Evolutionary conservation across 1,140 invertebrate species (phyloP).

Genomic region (Drosophila tristis): DNA sequence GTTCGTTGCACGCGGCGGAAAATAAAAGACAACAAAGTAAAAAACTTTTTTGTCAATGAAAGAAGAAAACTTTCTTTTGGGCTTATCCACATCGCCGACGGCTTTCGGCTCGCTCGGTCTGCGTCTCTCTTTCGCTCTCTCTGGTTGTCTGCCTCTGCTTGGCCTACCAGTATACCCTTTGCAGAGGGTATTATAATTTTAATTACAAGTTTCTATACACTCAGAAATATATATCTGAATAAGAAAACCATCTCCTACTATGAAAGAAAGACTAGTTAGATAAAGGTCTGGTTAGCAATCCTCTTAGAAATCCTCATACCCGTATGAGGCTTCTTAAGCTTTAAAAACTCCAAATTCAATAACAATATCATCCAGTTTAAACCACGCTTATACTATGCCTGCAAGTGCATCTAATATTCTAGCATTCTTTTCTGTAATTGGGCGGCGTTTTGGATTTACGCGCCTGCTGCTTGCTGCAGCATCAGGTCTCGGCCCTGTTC

Average conservation of each 20-base stretch:
- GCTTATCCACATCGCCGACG: constrained; percentile 70
- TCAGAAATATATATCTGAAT: too few species aligned
- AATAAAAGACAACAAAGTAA: constrained; percentile 52
- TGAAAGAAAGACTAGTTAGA: too few species aligned
- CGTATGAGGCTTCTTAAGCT: too few species aligned
- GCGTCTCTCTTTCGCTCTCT: constrained; percentile 18
- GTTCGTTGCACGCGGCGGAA: constrained; percentile 62
- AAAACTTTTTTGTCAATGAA: constrained; percentile 74
- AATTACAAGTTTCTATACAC: too few species aligned
- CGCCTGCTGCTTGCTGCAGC: constrained; percentile 62
- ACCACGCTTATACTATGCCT: too few species aligned
- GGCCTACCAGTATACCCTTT: constrained; percentile 7
- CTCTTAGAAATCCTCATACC: too few species aligned
- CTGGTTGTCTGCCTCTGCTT: constrained; percentile 39
- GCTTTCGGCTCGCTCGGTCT: constrained; percentile 11
- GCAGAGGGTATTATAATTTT: neutral
- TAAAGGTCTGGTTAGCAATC: too few species aligned
- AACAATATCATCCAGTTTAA: too few species aligned
- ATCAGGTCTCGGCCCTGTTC: constrained; percentile 15
- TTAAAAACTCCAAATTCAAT: too few species aligned
- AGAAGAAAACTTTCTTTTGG: constrained; percentile 73
- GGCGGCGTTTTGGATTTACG: constrained; percentile 66
- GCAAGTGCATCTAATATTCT: neutral
- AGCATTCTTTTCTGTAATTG: constrained; percentile 64
- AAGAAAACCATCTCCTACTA: too few species aligned